Evolutionary conservation across 2,797 vertebrate species (phyloP).

Genomic region (Parauchenoglanis ngamensis): DNA sequence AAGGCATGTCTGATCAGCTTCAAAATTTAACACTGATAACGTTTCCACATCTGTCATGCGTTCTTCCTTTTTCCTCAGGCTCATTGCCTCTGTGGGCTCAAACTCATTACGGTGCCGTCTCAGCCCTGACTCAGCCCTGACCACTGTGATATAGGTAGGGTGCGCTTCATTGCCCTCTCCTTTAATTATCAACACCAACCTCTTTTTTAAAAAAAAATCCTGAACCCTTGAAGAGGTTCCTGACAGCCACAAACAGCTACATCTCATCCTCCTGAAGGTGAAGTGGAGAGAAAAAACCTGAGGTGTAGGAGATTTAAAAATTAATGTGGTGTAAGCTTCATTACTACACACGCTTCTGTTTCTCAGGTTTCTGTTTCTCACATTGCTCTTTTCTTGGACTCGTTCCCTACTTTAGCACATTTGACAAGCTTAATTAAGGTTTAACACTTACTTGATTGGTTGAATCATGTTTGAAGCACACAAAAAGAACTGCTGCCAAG

Average conservation of each 20-base stretch:
- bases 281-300: not conserved
- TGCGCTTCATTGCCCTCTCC: slow-evolving; percentile 64
- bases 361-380: not conserved
- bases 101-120: slow-evolving; percentile 52
- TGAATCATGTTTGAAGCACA: not conserved
- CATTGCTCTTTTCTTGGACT: too few species aligned
- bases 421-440: not conserved
- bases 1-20: not conserved
- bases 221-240: slow-evolving; percentile 32
- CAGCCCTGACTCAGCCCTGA: slow-evolving; percentile 51
- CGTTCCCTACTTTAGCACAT: not conserved
- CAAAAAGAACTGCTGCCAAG: not conserved
- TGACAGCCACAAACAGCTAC: slow-evolving; percentile 11
- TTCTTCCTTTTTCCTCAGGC: slow-evolving; percentile 40
- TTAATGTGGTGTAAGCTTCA: not conserved
- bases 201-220: not conserved
- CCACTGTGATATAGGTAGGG: slow-evolving; percentile 52
- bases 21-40: slow-evolving; percentile 8
- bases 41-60: slow-evolving; percentile 21
- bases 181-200: slow-evolving; percentile 63
- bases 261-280: slow-evolving; percentile 13
- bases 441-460: not conserved
- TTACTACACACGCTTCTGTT: not conserved
- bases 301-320: not conserved
- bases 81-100: slow-evolving; percentile 55